Base-by-base conservation (phyloP, 2,888 invertebrate genomes). In the Clostera curtula region DNA sequence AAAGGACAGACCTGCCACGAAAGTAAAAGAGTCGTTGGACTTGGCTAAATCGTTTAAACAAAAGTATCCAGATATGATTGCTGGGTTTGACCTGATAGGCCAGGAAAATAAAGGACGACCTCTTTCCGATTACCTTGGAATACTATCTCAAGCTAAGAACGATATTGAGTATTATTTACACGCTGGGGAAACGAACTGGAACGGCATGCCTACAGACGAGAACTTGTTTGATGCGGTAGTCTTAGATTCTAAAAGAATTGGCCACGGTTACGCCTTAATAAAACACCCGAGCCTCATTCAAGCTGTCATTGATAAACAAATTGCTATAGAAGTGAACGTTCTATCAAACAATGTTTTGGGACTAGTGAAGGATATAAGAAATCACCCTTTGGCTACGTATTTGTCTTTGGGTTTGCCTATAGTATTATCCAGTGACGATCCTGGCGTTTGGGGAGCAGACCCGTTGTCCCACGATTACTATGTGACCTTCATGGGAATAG, bases 61-160 rank as follows among this genome's bases (percentile, higher is more conserved):
- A 0, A 61, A 73, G 19, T 86, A 87, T 56, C 92, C 93, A 0
- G 79, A 88, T 9, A 87, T 90, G 43, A 75, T 93, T 20, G 90
- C 88, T 3, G 94, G 93, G 2, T 92, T 93, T 43, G 94, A 94
- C 74, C 82, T 95, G 28, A 92, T 93, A 0, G 93, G 93, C 0
- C 91, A 92, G 49, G 94, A 94, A 61, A 93, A 94, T 49, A 61
- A 83, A 34, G 93, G 93, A 0, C 71, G 77, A 11, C 87, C 91
- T 0, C 65, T 93, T 0, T 51, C 70, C 5, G 83, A 88, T 9
- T 91, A 88, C 38, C 62, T 87, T 0, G 79, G 89, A 0, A 61
- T 85, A 26, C 54, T 93, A 12, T 49, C 79, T 7, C 59, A 73
- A 16, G 64, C 85, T 1, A 82, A 85, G 18, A 66, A 80, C 1